Evolutionary conservation across 2,888 invertebrate genomes (phyloP).

Genomic region (Neoitamus cyanurus): DNA sequence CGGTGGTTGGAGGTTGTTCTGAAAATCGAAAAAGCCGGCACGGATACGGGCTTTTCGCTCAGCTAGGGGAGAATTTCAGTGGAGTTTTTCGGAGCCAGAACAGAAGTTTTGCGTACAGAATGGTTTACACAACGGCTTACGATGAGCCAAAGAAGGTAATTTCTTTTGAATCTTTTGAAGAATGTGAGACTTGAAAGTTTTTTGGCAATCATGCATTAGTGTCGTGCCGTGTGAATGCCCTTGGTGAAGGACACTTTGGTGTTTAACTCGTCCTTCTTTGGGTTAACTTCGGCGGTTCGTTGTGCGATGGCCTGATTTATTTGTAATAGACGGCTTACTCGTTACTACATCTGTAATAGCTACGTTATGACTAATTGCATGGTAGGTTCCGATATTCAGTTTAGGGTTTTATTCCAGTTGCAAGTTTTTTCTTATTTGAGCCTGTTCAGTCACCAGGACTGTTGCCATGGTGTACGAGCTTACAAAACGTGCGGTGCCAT

Average conservation of each 20-base stretch:
- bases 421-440: too few species aligned
- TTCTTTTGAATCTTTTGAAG: not conserved
- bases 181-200: not conserved
- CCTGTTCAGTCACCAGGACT: too few species aligned
- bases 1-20: not conserved
- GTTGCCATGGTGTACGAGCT: too few species aligned
- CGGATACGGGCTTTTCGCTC: not conserved
- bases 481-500: too few species aligned
- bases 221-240: not conserved
- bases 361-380: not conserved
- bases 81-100: not conserved
- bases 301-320: not conserved
- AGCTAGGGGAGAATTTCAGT: not conserved
- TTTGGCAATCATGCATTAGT: not conserved
- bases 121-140: slow-evolving; percentile 16
- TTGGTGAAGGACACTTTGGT: not conserved
- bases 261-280: not conserved
- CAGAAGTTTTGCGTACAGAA: not conserved
- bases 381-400: too few species aligned
- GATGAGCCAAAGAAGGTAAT: slow-evolving; percentile 6
- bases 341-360: not conserved
- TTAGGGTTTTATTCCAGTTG: too few species aligned
- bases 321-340: not conserved
- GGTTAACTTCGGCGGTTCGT: not conserved
- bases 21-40: not conserved